Conservation (phyloP, 2,888 invertebrate genomes). For the Trissolcus japonicus region DNA sequence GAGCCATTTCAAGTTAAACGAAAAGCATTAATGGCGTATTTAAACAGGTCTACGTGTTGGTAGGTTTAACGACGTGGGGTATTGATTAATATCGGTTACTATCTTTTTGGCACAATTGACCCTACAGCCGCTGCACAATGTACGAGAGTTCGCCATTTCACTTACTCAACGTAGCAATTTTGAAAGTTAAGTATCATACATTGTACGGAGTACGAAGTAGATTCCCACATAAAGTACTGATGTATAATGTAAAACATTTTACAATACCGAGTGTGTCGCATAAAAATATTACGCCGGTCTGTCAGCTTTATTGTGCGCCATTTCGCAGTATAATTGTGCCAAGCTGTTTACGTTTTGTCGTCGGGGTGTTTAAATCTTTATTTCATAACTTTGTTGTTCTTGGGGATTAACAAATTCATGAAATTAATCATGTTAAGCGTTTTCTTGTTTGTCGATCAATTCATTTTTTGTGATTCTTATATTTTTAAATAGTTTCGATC, state of each 20-base stretch:
- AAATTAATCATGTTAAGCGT: too few relatives aligned
- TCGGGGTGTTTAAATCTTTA: background rate
- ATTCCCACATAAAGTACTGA: constrained; percentile 43
- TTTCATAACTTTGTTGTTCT: too few relatives aligned
- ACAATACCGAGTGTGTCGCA: constrained; percentile 42
- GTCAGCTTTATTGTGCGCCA: constrained; percentile 14
- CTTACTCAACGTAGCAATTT: constrained; percentile 37
- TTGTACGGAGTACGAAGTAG: constrained; percentile 41
- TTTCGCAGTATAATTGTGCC: too few relatives aligned
- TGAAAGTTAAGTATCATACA: constrained; percentile 46
- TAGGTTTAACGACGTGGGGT: constrained; percentile 43
- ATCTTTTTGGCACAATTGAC: constrained; percentile 53
- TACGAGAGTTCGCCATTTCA: constrained; percentile 48
- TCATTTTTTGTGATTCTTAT: constrained; percentile 20
- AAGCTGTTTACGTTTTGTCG: background rate
- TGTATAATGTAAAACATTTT: constrained; percentile 50
- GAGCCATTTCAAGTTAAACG: constrained; percentile 27
- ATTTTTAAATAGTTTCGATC: too few relatives aligned
- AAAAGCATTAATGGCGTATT: constrained; percentile 44
- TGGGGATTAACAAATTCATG: constrained; percentile 7
- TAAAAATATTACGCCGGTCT: constrained; percentile 29
- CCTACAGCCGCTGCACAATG: constrained; percentile 46
- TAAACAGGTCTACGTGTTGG: constrained; percentile 44
- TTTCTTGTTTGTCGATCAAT: background rate
- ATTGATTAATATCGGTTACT: constrained; percentile 55